Percentiles rank a stretch among this genome's conserved stretches.
Evolutionary conservation across 2,888 invertebrate species (phyloP).

Genomic region (Ferrisia virgata): DNA sequence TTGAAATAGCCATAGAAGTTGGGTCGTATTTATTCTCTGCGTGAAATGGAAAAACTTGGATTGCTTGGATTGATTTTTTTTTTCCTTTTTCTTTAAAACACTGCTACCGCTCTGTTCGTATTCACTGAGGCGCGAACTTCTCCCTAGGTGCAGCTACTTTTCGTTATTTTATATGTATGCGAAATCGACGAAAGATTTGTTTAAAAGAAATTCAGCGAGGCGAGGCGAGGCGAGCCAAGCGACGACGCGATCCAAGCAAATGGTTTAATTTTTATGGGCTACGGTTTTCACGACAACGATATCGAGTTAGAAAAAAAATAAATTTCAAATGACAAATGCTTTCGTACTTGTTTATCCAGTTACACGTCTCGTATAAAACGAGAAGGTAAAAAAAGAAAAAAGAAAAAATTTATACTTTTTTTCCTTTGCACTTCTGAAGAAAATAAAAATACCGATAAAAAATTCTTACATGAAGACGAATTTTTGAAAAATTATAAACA

Average conservation of each 20-base stretch:
- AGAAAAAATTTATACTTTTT: background rate
- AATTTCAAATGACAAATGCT: background rate
- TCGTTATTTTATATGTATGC: background rate
- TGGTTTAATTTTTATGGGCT: background rate
- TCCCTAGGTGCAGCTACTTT: background rate
- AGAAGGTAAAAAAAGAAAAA: no score
- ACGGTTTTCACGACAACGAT: background rate
- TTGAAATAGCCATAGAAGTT: background rate
- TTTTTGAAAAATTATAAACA: no score
- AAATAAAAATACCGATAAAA: no score
- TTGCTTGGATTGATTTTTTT: background rate
- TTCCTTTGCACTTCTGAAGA: no score
- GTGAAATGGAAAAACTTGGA: background rate
- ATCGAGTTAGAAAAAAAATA: background rate
- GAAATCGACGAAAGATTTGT: constrained; percentile 1
- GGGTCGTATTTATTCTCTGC: background rate
- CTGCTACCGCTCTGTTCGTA: background rate
- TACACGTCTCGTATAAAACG: no score
- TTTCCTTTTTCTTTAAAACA: background rate
- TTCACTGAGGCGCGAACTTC: background rate
- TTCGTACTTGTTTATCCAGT: background rate
- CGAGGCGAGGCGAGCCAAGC: no score
- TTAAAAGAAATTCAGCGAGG: background rate
- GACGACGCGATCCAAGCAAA: no score
- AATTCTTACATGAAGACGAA: no score